phyloP scores from a whole-genome alignment of 2,888 invertebrate genomes.

The Drosophila nr. perissopoda region DNA sequence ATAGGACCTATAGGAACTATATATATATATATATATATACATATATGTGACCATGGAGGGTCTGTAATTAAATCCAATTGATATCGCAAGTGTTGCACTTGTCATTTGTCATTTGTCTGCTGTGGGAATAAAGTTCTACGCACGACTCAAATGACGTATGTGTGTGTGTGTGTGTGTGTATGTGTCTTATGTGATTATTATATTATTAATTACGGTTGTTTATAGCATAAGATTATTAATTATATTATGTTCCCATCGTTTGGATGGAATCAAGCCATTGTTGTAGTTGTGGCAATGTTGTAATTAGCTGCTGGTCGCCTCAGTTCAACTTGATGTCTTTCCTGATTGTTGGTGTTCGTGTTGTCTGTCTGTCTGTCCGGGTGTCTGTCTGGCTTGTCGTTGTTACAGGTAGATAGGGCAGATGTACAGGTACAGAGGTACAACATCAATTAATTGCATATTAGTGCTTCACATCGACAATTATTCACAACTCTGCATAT shows the following conservation, averaged over 20 bases:
- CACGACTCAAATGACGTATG: neutral
- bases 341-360: constrained; percentile 36
- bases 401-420: neutral
- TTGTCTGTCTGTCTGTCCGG: neutral
- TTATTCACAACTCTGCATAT: constrained; percentile 34
- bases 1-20: constrained; percentile 5
- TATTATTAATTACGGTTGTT: neutral
- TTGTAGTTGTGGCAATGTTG: constrained; percentile 30
- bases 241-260: constrained; percentile 45
- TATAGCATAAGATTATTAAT: no score
- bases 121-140: neutral
- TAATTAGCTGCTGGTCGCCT: constrained; percentile 46
- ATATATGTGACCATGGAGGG: constrained; percentile 36
- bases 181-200: neutral
- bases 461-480: constrained; percentile 41
- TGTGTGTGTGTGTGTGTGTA: neutral
- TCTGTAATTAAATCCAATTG: constrained; percentile 35
- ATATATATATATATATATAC: no score
- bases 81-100: constrained; percentile 11
- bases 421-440: constrained; percentile 12
- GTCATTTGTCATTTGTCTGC: constrained; percentile 2
- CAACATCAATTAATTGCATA: constrained; percentile 68
- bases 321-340: constrained; percentile 58
- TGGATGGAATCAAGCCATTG: constrained; percentile 50
- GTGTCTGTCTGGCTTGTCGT: neutral